Conservation (phyloP, 2,797 vertebrate genomes). For the Sebastiscus albofasciatus region DNA sequence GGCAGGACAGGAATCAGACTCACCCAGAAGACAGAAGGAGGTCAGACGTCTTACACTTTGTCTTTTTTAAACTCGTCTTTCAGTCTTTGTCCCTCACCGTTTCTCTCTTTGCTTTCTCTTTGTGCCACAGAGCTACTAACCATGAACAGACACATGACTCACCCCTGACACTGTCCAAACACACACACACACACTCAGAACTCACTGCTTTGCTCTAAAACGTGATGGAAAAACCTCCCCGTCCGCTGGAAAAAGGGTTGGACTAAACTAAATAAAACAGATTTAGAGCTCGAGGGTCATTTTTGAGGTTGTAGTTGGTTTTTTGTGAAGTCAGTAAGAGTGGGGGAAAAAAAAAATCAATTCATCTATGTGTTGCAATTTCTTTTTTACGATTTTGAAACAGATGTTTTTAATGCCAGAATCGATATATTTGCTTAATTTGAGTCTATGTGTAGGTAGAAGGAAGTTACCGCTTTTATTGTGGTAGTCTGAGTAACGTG, state of each 20-base stretch:
- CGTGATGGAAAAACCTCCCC: slow-evolving; percentile 21
- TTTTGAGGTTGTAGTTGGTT: neutral
- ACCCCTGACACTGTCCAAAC: slow-evolving; percentile 6
- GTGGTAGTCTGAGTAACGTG: no score
- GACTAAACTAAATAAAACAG: neutral
- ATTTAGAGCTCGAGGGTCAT: neutral
- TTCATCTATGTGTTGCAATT: no score
- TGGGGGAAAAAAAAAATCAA: no score
- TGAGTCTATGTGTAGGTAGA: no score
- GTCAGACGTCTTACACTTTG: neutral
- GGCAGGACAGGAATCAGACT: slow-evolving; percentile 32
- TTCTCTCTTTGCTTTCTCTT: neutral
- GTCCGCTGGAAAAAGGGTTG: neutral
- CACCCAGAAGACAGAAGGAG: slow-evolving; percentile 14
- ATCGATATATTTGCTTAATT: no score
- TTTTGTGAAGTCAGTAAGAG: neutral
- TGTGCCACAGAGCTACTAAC: slow-evolving; percentile 37
- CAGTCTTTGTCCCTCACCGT: no score
- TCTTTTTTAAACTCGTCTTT: neutral
- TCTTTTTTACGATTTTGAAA: no score
- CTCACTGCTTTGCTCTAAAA: neutral
- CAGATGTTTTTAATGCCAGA: no score
- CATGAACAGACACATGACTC: slow-evolving; percentile 56
- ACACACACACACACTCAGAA: neutral
- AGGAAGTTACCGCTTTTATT: no score